phyloP scores from a whole-genome alignment of 2,797 vertebrate species.

The Hippocampus kuda region DNA sequence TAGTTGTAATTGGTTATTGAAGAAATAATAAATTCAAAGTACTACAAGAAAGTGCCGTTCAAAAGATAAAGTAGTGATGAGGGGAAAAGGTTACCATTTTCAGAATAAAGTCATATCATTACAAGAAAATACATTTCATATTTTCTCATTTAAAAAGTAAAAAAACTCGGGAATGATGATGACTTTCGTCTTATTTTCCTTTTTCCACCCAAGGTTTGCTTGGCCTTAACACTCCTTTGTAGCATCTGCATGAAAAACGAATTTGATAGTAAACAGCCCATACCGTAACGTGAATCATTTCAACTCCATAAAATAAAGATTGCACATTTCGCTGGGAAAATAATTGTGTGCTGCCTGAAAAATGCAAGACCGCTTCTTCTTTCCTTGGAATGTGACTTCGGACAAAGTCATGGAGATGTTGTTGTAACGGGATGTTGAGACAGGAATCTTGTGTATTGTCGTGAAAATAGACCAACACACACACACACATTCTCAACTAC shows the following conservation, averaged over 20 bases:
- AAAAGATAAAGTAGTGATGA: too few relatives aligned
- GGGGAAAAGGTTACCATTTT: too few relatives aligned
- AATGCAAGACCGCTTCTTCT: background rate
- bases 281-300: background rate
- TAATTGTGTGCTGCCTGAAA: background rate
- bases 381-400: background rate
- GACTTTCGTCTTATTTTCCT: too few relatives aligned
- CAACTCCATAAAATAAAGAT: background rate
- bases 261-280: background rate
- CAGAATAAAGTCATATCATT: too few relatives aligned
- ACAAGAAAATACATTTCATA: background rate
- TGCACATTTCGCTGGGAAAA: background rate
- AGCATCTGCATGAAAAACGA: background rate
- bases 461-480: background rate
- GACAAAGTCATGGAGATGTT: background rate
- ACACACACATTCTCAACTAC: constrained; percentile 5
- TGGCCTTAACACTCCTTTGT: background rate
- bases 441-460: background rate
- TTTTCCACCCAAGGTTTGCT: too few relatives aligned
- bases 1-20: too few relatives aligned
- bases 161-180: background rate
- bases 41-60: too few relatives aligned
- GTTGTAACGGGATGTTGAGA: background rate
- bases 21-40: too few relatives aligned
- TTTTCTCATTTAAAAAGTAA: background rate